Evolutionary conservation across 2,113 vertebrate genomes (phyloP).

Genomic region (Muntiacus muntjak): DNA sequence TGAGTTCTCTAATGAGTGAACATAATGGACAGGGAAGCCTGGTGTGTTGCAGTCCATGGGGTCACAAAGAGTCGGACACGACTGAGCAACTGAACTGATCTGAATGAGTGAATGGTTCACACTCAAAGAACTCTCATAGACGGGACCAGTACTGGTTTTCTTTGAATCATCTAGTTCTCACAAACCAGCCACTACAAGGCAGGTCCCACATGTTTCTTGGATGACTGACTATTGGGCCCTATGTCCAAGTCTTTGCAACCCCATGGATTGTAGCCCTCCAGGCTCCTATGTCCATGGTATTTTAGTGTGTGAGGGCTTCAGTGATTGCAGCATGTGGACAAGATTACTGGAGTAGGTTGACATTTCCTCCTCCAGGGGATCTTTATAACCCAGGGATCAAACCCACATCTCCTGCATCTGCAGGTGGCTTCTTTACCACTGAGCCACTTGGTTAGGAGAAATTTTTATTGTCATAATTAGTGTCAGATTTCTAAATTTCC

Average conservation of each 20-base stretch:
- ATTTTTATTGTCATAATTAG: not conserved
- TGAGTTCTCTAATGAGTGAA: not conserved
- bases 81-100: not conserved
- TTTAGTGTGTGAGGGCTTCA: not conserved
- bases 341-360: not conserved
- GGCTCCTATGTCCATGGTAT: not conserved
- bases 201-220: not conserved
- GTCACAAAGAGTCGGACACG: not conserved
- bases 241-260: rapidly evolving
- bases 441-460: not conserved
- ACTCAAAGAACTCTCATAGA: not conserved
- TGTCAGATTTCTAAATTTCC: not conserved
- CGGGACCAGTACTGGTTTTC: not conserved
- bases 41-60: not conserved
- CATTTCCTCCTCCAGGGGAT: not conserved
- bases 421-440: not conserved
- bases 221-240: not conserved
- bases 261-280: not conserved
- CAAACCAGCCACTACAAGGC: not conserved
- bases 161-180: not conserved
- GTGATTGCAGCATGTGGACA: not conserved
- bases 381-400: not conserved
- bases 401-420: not conserved
- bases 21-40: not conserved
- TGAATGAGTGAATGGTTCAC: not conserved